Evolutionary conservation across 53 echinoderm and acorn worm species (phyloP), one percentile per base, ranked within the genome.

Genomic region (Zoroaster sp.): DNA sequence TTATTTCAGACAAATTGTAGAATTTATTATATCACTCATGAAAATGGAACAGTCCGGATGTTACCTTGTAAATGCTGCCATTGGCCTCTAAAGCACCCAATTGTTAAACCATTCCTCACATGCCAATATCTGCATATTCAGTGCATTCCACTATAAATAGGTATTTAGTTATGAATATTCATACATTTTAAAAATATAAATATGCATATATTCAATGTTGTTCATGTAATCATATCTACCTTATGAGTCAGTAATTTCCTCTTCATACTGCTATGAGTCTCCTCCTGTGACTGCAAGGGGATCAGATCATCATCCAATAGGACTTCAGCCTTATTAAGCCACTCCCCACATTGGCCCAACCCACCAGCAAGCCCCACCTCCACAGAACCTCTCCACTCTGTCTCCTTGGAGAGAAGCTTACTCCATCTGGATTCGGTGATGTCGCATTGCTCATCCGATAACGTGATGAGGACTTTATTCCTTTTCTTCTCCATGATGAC

Each of bases 271-370:
- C 97, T 97, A 72, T 92, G 92, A 33, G 97, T 97, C 77, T 95
- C 97, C 69, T 95, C 94, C 67, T 97, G 92, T 30, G 92, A 93
- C 65, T 95, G 94, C 72, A 93, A 46, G 0, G 95, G 97, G 41
- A 83, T 86, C 54, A 93, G 80, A 39, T 89, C 80, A 63, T 86
- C 88, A 20, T 86, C 86, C 53, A 99, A 36, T 31, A 94, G 78
- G 18, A 91, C 94, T 90, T 99, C 99, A 8, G 96, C 99, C 54
- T 89, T 91, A 28, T 92, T 86, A 47, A 99, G 89, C 99, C 99
- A 99, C 63, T 88, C 93, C 35, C 93, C 93, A 44, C 96, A 43
- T 17, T 80, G 76, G 31, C 92, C 92, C 43, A 99, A 74, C 25
- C 89, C 88, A 39, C 87, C 90, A 35, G 99, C 96, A 73, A 99